Percentiles rank a stretch among this genome's conserved stretches.
phyloP scores from a whole-genome alignment of 2,888 invertebrate species.

The Lysandra bellargus region DNA sequence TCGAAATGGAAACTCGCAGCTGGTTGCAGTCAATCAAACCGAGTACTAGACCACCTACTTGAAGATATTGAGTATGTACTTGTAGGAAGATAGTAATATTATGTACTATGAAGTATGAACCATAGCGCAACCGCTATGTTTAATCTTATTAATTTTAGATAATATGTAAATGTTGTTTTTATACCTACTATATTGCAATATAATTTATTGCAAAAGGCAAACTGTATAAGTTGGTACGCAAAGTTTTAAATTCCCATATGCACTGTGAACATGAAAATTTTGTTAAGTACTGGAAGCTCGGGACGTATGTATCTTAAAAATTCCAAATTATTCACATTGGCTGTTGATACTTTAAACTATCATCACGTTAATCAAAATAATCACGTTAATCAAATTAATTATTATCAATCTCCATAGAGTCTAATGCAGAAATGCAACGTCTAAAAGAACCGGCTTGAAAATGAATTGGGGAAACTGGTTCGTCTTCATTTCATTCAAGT shows the following conservation, averaged over 20 bases:
- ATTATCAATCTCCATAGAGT: not conserved
- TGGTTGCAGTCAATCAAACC: slow-evolving; percentile 8
- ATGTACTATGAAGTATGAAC: too few species aligned
- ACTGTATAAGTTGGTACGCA: not conserved
- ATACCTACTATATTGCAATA: too few species aligned
- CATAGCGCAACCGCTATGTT: too few species aligned
- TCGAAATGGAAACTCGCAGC: slow-evolving; percentile 23
- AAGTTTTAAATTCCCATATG: not conserved
- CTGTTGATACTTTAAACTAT: too few species aligned
- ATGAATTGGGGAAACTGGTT: slow-evolving; percentile 12
- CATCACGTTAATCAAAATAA: too few species aligned
- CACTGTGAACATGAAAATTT: not conserved
- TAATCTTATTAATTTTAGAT: too few species aligned
- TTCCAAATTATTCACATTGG: not conserved
- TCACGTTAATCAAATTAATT: not conserved
- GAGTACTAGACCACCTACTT: slow-evolving; percentile 10
- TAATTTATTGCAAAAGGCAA: too few species aligned
- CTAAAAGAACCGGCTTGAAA: not conserved
- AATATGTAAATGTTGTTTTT: too few species aligned
- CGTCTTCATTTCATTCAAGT: slow-evolving; percentile 29
- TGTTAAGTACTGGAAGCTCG: not conserved
- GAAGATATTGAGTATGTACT: slow-evolving; percentile 5
- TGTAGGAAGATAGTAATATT: too few species aligned
- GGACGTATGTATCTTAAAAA: not conserved
- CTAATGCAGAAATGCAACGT: not conserved